Conservation (phyloP, 2,113 vertebrate species). For the Psilopogon haemacephalus region DNA sequence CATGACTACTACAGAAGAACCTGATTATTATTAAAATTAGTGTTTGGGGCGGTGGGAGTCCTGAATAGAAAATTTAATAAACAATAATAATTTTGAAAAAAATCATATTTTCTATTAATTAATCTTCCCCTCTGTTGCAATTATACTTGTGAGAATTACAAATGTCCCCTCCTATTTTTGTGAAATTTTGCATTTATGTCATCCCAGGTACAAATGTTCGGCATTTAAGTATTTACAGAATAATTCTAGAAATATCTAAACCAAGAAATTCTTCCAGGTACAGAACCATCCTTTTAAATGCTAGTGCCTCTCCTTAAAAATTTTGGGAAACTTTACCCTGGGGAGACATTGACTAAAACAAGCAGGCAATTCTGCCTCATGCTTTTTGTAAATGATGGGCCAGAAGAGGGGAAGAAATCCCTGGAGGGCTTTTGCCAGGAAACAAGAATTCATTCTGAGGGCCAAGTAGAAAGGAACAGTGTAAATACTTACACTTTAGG, state of each 20-base stretch:
- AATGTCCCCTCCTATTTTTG: neutral
- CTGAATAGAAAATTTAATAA: no score
- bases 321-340: neutral
- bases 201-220: neutral
- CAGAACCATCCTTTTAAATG: neutral
- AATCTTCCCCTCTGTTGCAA: no score
- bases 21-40: no score
- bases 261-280: neutral
- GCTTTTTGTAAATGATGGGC: neutral
- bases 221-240: neutral
- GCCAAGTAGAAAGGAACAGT: neutral
- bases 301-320: neutral
- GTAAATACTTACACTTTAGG: neutral
- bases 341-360: neutral
- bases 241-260: neutral
- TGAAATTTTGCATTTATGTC: neutral
- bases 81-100: no score
- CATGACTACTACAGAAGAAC: no score
- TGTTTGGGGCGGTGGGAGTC: no score
- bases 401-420: neutral
- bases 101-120: no score
- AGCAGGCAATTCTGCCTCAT: neutral
- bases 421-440: neutral
- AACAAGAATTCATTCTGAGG: neutral
- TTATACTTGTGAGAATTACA: neutral